phyloP scores from a whole-genome alignment of 2,113 vertebrate genomes.

The Podarcis muralis region DNA sequence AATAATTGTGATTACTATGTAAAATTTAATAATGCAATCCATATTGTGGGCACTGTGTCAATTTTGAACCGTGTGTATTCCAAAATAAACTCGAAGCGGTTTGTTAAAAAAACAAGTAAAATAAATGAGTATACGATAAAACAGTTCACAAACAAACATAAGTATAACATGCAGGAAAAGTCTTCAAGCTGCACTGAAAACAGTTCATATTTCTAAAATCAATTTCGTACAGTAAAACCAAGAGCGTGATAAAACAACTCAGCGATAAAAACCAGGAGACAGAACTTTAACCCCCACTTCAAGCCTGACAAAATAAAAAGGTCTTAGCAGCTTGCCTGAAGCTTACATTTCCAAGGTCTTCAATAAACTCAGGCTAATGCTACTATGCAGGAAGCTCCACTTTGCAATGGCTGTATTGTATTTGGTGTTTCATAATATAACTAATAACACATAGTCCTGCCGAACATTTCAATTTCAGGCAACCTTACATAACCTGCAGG shows the following conservation, averaged over 20 bases:
- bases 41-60: not conserved
- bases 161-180: not conserved
- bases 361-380: constrained; percentile 2
- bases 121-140: not conserved
- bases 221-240: not conserved
- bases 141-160: not conserved
- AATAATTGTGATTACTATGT: not conserved
- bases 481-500: not conserved
- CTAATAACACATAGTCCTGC: not conserved
- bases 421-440: not conserved
- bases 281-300: not conserved
- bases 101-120: not conserved
- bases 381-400: not conserved
- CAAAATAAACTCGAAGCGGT: not conserved
- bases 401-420: not conserved
- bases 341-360: not conserved
- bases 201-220: not conserved
- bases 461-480: not conserved
- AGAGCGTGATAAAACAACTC: not conserved
- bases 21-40: not conserved
- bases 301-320: not conserved
- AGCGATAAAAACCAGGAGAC: not conserved
- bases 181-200: not conserved
- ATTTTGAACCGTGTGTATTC: not conserved
- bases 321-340: not conserved